Conservation (phyloP, 1,140 invertebrate species). For the Trypoxylus dichotomus region DNA sequence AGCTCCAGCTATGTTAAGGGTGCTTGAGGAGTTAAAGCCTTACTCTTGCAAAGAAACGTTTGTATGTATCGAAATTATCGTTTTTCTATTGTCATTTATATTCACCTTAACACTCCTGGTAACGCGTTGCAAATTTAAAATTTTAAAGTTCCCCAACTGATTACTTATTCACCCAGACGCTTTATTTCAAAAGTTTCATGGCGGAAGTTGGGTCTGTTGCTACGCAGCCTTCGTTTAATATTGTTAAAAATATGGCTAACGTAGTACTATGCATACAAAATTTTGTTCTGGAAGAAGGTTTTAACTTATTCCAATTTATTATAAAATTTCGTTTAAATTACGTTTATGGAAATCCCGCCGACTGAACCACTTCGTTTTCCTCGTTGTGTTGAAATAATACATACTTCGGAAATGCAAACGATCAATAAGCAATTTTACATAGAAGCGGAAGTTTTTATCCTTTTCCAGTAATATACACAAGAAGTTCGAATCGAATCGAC, state of each 20-base stretch:
- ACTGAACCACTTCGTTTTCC: not conserved
- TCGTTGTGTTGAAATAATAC: not conserved
- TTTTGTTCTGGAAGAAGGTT: not conserved
- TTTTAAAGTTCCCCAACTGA: not conserved
- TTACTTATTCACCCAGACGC: not conserved
- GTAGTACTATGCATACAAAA: not conserved
- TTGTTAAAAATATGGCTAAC: not conserved
- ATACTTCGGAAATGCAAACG: not conserved
- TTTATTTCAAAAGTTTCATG: not conserved
- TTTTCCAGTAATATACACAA: not conserved
- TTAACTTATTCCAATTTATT: not conserved
- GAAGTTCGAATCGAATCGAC: not conserved
- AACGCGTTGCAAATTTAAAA: too few relatives aligned
- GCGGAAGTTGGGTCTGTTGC: not conserved
- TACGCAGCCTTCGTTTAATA: too few relatives aligned
- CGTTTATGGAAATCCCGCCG: not conserved
- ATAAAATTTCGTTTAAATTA: not conserved
- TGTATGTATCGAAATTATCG: too few relatives aligned
- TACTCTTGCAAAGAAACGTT: too few relatives aligned
- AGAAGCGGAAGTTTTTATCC: not conserved
- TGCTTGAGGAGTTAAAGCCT: too few relatives aligned
- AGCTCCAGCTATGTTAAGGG: too few relatives aligned
- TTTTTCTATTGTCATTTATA: too few relatives aligned
- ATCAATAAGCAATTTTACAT: not conserved
- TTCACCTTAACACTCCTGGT: too few relatives aligned